Evolutionary conservation across 1,140 invertebrate genomes (phyloP), one percentile per base, ranked within the genome.

Genomic region (Euglossa dilemma): DNA sequence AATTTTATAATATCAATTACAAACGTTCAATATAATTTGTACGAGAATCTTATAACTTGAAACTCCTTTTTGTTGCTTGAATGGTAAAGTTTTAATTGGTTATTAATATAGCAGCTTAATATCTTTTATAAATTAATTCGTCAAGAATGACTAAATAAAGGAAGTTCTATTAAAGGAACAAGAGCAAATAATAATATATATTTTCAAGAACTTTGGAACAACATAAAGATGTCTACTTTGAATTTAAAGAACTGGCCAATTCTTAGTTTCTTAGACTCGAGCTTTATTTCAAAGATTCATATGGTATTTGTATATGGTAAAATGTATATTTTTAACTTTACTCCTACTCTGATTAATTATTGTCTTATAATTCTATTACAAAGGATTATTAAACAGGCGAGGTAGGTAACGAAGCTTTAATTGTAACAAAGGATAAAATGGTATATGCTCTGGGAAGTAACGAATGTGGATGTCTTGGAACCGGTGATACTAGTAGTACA

Each of bases 361-460:
- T 50, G 14, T 52, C 8, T 25, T n/a, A n/a, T n/a, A n/a, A 28
- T n/a, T 2, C 18, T 47, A 47, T 47, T 47, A 36, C 36, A 36
- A 36, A 36, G 36, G 36, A 2, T 5, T 69, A 47, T 61, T 43
- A 12, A 63, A 75, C 25, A 95, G 95, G 94, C 47, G 93, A 94
- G 84, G 93, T 96, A 57, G 96, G 96, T 23, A 96, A 96, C 92
- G 96, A 96, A 93, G 96, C 96, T 45, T 91, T 97, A 59, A 94
- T 96, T 71, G 95, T 96, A 23, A 96, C 95, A 43, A 95, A 95
- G 85, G 94, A 95, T 86, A 95, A 96, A 91, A 95, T 95, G 85
- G 96, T 97, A 6, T 96, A 95, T 92, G 95, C 95, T 14, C 87
- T 97, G 63, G 96, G 96, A 59, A 95, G 94, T 16, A 96, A 96